Evolutionary conservation across 2,888 invertebrate species (phyloP).

Genomic region (Dicycla oo): DNA sequence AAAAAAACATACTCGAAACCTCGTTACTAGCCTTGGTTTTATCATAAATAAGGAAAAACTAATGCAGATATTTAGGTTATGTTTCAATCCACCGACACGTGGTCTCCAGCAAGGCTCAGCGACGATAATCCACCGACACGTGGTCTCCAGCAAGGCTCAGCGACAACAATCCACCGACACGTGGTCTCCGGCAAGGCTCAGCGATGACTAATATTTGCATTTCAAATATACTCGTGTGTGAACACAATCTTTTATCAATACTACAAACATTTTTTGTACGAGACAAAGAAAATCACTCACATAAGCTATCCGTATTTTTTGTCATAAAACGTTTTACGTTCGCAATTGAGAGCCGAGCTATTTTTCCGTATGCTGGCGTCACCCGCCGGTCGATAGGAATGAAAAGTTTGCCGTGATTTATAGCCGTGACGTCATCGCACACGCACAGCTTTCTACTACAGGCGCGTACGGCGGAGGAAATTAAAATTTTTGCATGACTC

Average conservation of each 20-base stretch:
- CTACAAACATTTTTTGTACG: slow-evolving; percentile 48
- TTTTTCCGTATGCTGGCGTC: slow-evolving; percentile 55
- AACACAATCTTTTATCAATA: slow-evolving; percentile 54
- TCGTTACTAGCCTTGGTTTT: too few species aligned
- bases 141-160: too few species aligned
- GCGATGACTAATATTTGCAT: slow-evolving; percentile 51
- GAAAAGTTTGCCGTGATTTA: slow-evolving; percentile 61
- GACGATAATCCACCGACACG: too few species aligned
- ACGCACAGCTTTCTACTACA: slow-evolving; percentile 29
- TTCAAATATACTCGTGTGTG: slow-evolving; percentile 56
- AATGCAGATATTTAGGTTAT: too few species aligned
- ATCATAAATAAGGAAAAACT: too few species aligned
- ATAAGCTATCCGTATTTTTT: slow-evolving; percentile 59
- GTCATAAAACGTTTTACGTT: slow-evolving; percentile 56
- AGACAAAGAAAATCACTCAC: slow-evolving; percentile 58
- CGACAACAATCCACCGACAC: slow-evolving; percentile 52
- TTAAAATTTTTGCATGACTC: slow-evolving; percentile 66
- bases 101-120: too few species aligned
- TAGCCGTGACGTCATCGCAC: slow-evolving; percentile 52
- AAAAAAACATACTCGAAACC: too few species aligned
- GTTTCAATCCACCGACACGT: too few species aligned
- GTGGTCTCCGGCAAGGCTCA: slow-evolving; percentile 8
- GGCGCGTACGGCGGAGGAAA: slow-evolving; percentile 54
- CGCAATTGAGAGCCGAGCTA: slow-evolving; percentile 32
- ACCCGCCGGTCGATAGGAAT: slow-evolving; percentile 51